phyloP scores from a whole-genome alignment of 2,113 vertebrate genomes.

The Porphyrio hochstetteri region DNA sequence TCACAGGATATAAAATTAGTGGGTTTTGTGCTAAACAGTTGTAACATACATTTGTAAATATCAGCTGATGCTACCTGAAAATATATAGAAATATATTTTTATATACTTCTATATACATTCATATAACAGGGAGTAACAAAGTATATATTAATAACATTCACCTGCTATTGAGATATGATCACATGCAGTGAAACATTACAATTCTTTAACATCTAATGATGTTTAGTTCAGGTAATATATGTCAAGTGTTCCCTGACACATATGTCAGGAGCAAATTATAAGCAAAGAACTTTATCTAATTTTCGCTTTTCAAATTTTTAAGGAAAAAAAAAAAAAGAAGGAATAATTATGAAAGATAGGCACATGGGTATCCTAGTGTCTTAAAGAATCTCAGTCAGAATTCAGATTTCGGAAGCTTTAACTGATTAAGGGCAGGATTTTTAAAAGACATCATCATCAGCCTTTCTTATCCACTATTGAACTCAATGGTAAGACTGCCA shows the following conservation, averaged over 20 bases:
- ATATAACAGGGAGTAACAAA: neutral
- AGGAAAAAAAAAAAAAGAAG: neutral
- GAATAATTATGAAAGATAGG: fast-evolving
- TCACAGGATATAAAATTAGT: neutral
- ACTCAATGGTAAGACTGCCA: neutral
- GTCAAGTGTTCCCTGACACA: neutral
- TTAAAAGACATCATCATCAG: neutral
- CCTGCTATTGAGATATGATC: neutral
- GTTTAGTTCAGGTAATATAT: neutral
- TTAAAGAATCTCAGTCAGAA: neutral
- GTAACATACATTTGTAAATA: neutral
- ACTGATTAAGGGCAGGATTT: neutral
- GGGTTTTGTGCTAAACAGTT: neutral
- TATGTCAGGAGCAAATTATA: neutral
- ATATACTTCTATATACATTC: fast-evolving
- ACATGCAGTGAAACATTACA: fast-evolving
- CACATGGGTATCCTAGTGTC: neutral
- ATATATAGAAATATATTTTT: neutral
- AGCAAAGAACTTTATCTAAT: neutral
- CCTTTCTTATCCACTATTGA: neutral
- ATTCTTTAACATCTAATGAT: neutral
- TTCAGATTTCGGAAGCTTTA: neutral
- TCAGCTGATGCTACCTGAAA: neutral
- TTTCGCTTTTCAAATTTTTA: neutral
- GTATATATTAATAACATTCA: neutral